phyloP scores from a whole-genome alignment of 2,797 vertebrate species.

The Chlorospingus flavigularis region DNA sequence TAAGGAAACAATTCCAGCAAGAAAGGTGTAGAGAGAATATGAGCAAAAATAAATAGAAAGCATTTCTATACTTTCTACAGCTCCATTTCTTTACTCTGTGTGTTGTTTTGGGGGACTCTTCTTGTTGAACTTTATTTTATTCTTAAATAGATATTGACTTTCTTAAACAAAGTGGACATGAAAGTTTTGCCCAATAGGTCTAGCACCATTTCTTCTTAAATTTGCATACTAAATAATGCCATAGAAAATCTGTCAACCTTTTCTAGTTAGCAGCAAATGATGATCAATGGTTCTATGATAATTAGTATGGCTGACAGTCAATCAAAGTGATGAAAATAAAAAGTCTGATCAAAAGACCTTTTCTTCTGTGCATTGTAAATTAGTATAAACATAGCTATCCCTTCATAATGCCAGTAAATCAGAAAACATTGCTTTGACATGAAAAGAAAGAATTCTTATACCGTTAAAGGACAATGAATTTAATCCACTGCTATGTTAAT shows the following conservation, averaged over 20 bases:
- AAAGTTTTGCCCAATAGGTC: neutral
- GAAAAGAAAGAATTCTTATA: neutral
- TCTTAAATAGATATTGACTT: neutral
- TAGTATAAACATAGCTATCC: conserved; percentile 23
- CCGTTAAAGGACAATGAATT: neutral
- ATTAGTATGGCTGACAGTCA: conserved; percentile 63
- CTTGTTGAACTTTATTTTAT: neutral
- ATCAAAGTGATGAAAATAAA: conserved; percentile 59
- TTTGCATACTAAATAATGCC: conserved; percentile 22
- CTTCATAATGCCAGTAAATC: neutral
- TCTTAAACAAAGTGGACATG: neutral
- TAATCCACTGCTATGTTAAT: neutral
- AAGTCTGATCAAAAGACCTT: conserved; percentile 66
- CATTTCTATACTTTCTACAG: neutral
- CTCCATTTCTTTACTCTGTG: neutral
- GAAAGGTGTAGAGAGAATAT: neutral
- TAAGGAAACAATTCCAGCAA: neutral
- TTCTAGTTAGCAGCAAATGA: conserved; percentile 49
- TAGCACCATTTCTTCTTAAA: neutral
- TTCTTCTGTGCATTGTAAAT: conserved; percentile 59
- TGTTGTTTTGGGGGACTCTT: neutral
- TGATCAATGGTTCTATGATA: conserved; percentile 66
- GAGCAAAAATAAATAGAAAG: neutral
- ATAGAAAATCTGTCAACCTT: conserved; percentile 43
- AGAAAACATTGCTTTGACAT: neutral